Evolutionary conservation across 1,140 invertebrate species (phyloP).

Genomic region (Scylla paramamosain): DNA sequence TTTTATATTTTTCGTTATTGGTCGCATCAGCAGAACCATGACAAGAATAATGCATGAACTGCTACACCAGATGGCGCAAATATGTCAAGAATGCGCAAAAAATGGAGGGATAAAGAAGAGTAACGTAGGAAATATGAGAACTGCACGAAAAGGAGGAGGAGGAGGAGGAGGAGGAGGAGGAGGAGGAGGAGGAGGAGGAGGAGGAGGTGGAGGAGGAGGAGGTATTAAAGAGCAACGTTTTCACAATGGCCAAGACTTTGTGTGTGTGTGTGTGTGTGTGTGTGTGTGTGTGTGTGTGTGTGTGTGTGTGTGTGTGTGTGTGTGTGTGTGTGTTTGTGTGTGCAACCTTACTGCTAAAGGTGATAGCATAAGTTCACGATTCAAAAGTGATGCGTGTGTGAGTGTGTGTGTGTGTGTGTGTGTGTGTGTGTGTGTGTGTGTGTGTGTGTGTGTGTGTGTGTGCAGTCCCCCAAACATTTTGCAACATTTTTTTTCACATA

Average conservation of each 20-base stretch:
- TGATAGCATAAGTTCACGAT: no score
- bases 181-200: neutral
- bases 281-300: slow-evolving; percentile 50
- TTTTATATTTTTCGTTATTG: no score
- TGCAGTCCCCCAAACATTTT: no score
- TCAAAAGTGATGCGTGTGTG: no score
- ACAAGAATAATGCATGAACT: neutral
- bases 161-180: neutral
- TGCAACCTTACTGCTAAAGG: no score
- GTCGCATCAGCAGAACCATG: neutral
- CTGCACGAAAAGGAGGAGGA: neutral
- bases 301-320: slow-evolving; percentile 15
- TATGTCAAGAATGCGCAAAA: neutral
- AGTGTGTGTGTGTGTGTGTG: slow-evolving; percentile 28
- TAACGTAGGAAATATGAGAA: neutral
- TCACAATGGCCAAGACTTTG: neutral
- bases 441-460: slow-evolving; percentile 31
- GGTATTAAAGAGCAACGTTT: neutral
- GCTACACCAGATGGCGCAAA: neutral
- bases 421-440: slow-evolving; percentile 27
- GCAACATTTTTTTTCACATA: no score
- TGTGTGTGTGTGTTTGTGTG: no score
- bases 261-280: slow-evolving; percentile 52
- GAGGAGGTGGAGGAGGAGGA: neutral
- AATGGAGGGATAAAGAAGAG: neutral